Evolutionary conservation across 2,113 vertebrate species (phyloP), one percentile per base, ranked within the genome.

Genomic region (Carettochelys insculpta): DNA sequence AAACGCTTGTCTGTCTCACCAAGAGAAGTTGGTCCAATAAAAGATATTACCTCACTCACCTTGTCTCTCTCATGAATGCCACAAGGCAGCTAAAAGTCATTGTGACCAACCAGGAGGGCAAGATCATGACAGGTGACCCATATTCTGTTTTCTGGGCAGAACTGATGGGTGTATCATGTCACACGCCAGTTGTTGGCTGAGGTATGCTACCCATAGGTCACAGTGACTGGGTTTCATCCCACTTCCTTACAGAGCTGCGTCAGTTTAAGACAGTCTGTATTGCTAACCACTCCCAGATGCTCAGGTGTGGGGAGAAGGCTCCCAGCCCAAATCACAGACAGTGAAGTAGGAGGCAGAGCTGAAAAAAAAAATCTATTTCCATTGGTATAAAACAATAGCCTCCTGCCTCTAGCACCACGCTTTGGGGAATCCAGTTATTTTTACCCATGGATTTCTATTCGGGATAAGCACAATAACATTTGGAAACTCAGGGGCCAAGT

Each of bases 191-290:
- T 92, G 25, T 58, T 41, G 0, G 7, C 86, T 83, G 86, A 88
- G 86, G 94, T 85, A 93, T 1, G 1, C 78, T 90, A 58, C 88
- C 91, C 16, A 6, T 85, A 90, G 88, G 85, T 92, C 94, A 91
- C 86, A 89, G 75, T 83, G 82, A 24, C 90, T 94, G 88, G 68
- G 43, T 92, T 90, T 87, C 71, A 89, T 95, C 94, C 94, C 88
- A 91, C 76, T 92, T 22, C 85, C 86, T 80, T 41, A 5, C 51
- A 79, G 47, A 51, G 58, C 86, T 0, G 1, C 75, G 54, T 83
- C 45, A 29, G 38, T 13, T 93, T 90, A 38, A 4, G 19, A 45
- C 29, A 31, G 51, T 4, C 1, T 1, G 3, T 47, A 43, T 51
- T 90, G 38, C 27, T 81, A 56, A 17, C 50, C 83, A 50, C 75